Conservation (phyloP, 2,113 vertebrate genomes). For the Amphilophus citrinellus region DNA sequence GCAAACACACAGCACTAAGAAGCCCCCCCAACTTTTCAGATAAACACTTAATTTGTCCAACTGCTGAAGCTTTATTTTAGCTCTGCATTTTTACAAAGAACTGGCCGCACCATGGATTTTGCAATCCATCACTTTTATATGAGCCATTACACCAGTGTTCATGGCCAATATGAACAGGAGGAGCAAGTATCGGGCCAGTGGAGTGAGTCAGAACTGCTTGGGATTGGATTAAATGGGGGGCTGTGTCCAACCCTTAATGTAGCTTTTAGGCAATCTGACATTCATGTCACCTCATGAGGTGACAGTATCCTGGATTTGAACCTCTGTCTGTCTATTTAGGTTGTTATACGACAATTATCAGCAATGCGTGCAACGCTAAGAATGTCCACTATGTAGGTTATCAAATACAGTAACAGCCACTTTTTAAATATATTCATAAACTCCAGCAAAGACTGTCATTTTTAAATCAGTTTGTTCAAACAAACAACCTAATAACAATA, state of each 20-base stretch:
- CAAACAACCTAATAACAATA: neutral
- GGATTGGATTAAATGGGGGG: neutral
- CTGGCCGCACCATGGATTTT: neutral
- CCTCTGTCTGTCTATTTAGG: neutral
- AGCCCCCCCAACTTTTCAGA: neutral
- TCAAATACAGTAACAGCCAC: neutral
- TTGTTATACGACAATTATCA: neutral
- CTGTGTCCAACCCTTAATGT: no score
- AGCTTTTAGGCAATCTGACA: neutral
- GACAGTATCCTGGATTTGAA: neutral
- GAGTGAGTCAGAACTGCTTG: neutral
- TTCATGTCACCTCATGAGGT: neutral
- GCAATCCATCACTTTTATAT: neutral
- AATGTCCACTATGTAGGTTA: neutral
- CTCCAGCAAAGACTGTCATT: no score
- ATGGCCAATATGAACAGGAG: neutral
- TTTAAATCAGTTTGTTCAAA: no score
- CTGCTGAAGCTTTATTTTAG: neutral
- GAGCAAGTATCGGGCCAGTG: neutral
- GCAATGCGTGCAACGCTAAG: neutral
- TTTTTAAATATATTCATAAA: no score
- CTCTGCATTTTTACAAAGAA: neutral
- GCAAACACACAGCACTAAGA: neutral
- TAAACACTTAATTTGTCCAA: neutral
- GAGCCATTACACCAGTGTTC: rapidly evolving